Base-by-base conservation (phyloP, 1,140 invertebrate genomes). In the Periplaneta americana region DNA sequence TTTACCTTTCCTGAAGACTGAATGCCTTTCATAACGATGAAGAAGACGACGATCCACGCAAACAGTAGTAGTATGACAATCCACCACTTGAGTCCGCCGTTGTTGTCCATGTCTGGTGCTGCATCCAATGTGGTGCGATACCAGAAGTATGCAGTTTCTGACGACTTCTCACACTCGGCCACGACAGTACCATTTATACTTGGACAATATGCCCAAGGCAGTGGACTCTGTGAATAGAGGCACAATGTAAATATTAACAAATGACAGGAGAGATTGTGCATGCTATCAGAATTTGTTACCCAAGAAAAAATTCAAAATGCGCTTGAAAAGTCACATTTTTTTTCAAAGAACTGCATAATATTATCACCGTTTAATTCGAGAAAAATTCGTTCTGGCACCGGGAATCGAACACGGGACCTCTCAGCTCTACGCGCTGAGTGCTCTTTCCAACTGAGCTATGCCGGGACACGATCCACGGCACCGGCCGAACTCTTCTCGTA, bases 11-110 rank as follows among this genome's bases (percentile, higher is more conserved):
- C 98, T 83, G 97, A 98, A 84, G 96, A 97, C 88, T 99, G 97
- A 83, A 99, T 98, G 75, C 98, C 98, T 89, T 98, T 98, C 96
- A 98, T 98, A 6, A 99, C 96, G 86, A 98, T 98, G 86, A 98
- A 95, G 90, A 98, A 99, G 18, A 99, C 97, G 79, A 99, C 91
- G 81, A 96, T 89, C 98, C 98, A 99, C 77, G 98, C 96, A 17
- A 99, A 89, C 39, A 98, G 88, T 28, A 99, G 91, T 87, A 97
- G 98, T 8, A 98, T 86, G 0, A 96, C 95, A 85, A 99, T 97
- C 95, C 98, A 98, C 96, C 96, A 98, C 84, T 96, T 95, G 13
- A 98, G 92, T 13, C 92, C 93, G 22, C 96, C 96, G 0, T 93
- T 91, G 66, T 96, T 93, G 32, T 96, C 94, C 85, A 98, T 97